These are phyloP conservation scores for Caretta caretta DNA, from an alignment of 2,113 vertebrate species.

Conservation along the genomic window DNA sequence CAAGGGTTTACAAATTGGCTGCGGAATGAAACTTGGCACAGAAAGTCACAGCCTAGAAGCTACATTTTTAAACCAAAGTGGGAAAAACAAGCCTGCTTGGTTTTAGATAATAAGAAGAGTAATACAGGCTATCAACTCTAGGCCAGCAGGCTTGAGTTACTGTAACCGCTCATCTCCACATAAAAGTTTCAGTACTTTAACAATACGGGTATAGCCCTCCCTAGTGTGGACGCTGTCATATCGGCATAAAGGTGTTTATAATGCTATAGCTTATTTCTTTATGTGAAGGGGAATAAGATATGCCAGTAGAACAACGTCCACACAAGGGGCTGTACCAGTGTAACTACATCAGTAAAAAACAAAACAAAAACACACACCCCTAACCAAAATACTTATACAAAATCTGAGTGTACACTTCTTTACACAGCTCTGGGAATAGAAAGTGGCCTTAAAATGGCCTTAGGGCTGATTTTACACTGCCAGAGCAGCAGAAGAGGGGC, in stretches of 20 bases:
- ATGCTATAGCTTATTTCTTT: neutral
- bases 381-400: neutral
- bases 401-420: neutral
- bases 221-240: neutral
- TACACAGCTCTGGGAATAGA: neutral
- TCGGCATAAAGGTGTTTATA: neutral
- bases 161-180: rapidly evolving
- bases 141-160: neutral
- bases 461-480: neutral
- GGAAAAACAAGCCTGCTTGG: neutral
- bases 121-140: neutral
- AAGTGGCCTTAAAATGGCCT: neutral
- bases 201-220: rapidly evolving
- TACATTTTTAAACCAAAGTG: neutral
- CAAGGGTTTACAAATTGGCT: constrained; percentile 8
- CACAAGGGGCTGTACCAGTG: neutral
- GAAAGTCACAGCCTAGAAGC: neutral
- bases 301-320: rapidly evolving
- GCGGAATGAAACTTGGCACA: neutral
- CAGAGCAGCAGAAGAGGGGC: neutral
- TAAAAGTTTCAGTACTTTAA: rapidly evolving
- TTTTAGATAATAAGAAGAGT: neutral
- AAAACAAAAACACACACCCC: neutral
- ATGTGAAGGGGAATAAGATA: neutral
- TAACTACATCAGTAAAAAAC: neutral